Base-by-base conservation (phyloP, 2,113 vertebrate species). In the Chamaea fasciata region DNA sequence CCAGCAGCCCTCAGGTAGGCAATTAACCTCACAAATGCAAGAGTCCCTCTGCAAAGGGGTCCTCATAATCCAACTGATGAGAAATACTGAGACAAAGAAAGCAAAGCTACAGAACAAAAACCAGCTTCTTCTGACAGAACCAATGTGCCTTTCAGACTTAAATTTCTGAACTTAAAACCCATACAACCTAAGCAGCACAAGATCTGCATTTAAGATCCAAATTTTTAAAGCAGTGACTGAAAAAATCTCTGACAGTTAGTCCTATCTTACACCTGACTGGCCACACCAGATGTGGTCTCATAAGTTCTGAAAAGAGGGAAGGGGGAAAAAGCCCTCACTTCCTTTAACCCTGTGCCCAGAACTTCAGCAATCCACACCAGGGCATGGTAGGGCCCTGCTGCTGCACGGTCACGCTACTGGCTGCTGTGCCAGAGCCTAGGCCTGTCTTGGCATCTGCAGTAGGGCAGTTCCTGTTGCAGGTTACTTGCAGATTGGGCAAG, bases 391-490 rank as follows among this genome's bases (percentile, higher is more conserved):
- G 27, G 27, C 24, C 52, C 22, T 3, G 15, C 33, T 83, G 75
- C 49, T 2, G 2, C 83, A 68, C 0, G 0, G 44, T 10, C 1
- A 0, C 53, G 18, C 26, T 13, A 20, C 30, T 1, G 10, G 83
- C 24, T 39, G 26, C 30, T 3, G 10, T 28, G 64, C 60, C 64
- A 4, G 2, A 81, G 64, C 22, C 42, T 42, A 30, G 8, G 12
- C 18, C 57, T 27, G 41, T 12, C 35, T n/a, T 28, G 24, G 42
- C 42, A 67, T n/a, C 46, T 67, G 64, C 3, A 11, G 39, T 0
- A 44, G 10, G 60, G 3, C 33, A 46, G 35, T 12, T 91, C 52
- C 80, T 71, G 77, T 41, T 87, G 52, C 31, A 21, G 17, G 18
- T 21, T 26, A 16, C 46, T 65, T 65, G 37, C 41, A 87, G 74